Percentiles rank a stretch among this genome's conserved stretches.
phyloP scores from a whole-genome alignment of 1,140 invertebrate species.

The Bombus huntii region DNA sequence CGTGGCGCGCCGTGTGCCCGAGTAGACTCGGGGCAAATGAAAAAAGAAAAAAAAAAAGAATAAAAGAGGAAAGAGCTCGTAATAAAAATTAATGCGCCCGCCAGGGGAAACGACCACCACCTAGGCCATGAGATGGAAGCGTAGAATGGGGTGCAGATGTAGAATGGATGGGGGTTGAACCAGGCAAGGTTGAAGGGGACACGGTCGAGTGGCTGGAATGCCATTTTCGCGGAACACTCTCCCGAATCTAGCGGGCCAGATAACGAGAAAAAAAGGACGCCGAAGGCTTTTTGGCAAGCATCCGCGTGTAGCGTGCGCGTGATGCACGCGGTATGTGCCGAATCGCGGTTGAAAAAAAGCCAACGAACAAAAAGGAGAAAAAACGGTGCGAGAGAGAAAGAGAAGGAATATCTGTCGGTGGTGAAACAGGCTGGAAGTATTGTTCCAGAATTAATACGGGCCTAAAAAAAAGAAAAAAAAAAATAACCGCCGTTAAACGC shows the following conservation, averaged over 20 bases:
- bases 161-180: constrained; percentile 8
- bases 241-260: constrained; percentile 49
- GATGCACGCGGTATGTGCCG: constrained; percentile 42
- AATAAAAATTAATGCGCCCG: constrained; percentile 72
- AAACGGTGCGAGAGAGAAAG: not conserved
- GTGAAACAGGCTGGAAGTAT: constrained; percentile 52
- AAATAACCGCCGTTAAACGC: constrained; percentile 23
- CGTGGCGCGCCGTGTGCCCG: not conserved
- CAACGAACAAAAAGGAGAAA: not conserved
- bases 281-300: constrained; percentile 57
- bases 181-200: not conserved
- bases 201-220: constrained; percentile 62
- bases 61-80: constrained; percentile 26
- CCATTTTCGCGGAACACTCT: constrained; percentile 62
- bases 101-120: constrained; percentile 7
- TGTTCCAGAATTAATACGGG: constrained; percentile 52
- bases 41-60: constrained; percentile 45
- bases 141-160: not conserved
- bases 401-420: constrained; percentile 26
- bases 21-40: constrained; percentile 52
- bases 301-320: constrained; percentile 31
- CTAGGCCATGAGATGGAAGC: not conserved
- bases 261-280: constrained; percentile 48
- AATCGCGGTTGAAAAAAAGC: constrained; percentile 10
- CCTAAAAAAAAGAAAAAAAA: not conserved